Evolutionary conservation across 2,888 invertebrate species (phyloP).

Genomic region (Hybos culiciformis): DNA sequence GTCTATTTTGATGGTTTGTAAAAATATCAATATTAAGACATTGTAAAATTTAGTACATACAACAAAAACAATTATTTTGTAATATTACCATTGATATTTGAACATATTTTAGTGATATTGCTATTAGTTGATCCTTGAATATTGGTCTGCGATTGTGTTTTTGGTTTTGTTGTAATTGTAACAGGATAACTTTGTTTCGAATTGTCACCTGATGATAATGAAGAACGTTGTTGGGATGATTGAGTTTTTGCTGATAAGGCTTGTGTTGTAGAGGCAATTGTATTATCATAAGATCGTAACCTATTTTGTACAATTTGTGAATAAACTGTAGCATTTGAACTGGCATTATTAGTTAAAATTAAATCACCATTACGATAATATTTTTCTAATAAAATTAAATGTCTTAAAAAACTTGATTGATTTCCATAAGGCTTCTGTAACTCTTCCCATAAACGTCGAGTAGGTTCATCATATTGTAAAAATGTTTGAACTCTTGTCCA

Average conservation of each 20-base stretch:
- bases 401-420: slow-evolving; percentile 71
- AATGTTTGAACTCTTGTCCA: slow-evolving; percentile 71
- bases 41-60: too few relatives aligned
- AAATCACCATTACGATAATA: slow-evolving; percentile 71
- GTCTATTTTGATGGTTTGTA: too few relatives aligned
- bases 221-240: slow-evolving; percentile 12
- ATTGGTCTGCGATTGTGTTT: slow-evolving; percentile 6
- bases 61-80: slow-evolving; percentile 13
- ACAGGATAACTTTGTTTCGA: slow-evolving; percentile 9
- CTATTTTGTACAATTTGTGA: slow-evolving; percentile 69
- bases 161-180: slow-evolving; percentile 9
- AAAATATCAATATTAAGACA: too few relatives aligned
- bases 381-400: slow-evolving; percentile 67
- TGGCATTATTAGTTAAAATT: slow-evolving; percentile 56
- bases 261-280: slow-evolving; percentile 30
- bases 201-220: slow-evolving; percentile 17
- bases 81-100: slow-evolving; percentile 12
- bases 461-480: slow-evolving; percentile 71
- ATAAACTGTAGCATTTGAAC: slow-evolving; percentile 60
- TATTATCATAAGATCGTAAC: slow-evolving; percentile 60
- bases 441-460: slow-evolving; percentile 66
- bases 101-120: slow-evolving; percentile 2
- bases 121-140: slow-evolving; percentile 9
- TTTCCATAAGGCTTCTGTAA: slow-evolving; percentile 77
- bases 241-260: neutral